Evolutionary conservation across 2,888 invertebrate genomes (phyloP).

Genomic region (Dione juno): DNA sequence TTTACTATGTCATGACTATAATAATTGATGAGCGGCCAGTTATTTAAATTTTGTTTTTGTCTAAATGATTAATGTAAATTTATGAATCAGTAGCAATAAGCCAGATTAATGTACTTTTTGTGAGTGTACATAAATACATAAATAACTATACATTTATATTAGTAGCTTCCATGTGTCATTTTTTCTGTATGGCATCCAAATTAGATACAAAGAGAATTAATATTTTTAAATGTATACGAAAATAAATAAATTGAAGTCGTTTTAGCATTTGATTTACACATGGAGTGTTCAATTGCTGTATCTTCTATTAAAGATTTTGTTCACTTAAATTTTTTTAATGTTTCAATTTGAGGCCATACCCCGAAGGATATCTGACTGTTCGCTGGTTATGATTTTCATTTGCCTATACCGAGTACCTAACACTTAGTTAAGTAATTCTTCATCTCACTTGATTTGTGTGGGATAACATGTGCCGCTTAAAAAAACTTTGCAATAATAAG

Average conservation of each 20-base stretch:
- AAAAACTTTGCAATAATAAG: too few relatives aligned
- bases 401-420: too few relatives aligned
- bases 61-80: conserved; percentile 14
- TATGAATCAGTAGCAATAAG: conserved; percentile 33
- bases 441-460: too few relatives aligned
- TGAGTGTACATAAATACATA: conserved; percentile 2
- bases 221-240: not conserved
- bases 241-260: not conserved
- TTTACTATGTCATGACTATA: conserved; percentile 17
- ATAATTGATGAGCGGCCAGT: conserved; percentile 8
- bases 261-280: not conserved
- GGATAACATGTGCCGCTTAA: too few relatives aligned
- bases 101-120: conserved; percentile 34
- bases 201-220: not conserved
- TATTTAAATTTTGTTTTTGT: conserved; percentile 18
- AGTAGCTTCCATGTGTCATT: not conserved
- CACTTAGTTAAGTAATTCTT: too few relatives aligned
- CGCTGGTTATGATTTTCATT: too few relatives aligned
- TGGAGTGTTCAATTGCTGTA: not conserved
- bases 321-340: too few relatives aligned
- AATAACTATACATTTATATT: conserved; percentile 23
- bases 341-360: too few relatives aligned
- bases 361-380: too few relatives aligned
- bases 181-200: not conserved
- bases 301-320: not conserved